These are phyloP conservation scores for Acanthosepion lycidas DNA, from an alignment of 2,888 invertebrate species.

Conservation along the genomic window DNA sequence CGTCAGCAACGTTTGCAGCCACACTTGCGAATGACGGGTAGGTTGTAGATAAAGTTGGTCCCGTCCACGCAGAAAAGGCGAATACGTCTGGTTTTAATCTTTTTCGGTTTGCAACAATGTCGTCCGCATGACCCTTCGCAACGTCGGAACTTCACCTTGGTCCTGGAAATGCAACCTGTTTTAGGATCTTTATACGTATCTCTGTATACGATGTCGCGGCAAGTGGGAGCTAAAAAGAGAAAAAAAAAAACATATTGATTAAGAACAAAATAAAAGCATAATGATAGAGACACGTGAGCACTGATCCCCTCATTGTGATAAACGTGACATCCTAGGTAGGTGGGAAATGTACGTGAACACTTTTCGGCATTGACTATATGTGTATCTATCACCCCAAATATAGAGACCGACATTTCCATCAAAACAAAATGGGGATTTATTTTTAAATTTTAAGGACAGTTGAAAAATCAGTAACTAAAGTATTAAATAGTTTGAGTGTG, in stretches of 20 bases:
- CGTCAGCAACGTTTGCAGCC: conserved; percentile 81
- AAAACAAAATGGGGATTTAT: too few relatives aligned
- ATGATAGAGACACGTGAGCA: neutral
- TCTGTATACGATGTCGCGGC: conserved; percentile 90
- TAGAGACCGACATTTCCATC: too few relatives aligned
- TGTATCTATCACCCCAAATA: neutral
- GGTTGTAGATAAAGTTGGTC: conserved; percentile 93
- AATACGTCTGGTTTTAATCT: conserved; percentile 94
- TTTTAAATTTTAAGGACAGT: too few relatives aligned
- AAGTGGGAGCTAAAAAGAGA: conserved; percentile 81
- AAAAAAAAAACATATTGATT: conserved; percentile 38
- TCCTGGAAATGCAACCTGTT: conserved; percentile 91
- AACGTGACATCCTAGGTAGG: too few relatives aligned
- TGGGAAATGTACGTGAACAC: too few relatives aligned
- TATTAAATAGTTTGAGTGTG: too few relatives aligned
- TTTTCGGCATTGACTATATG: neutral
- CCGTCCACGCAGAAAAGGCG: conserved; percentile 92
- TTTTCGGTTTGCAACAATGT: conserved; percentile 89
- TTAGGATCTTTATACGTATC: conserved; percentile 88
- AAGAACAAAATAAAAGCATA: neutral
- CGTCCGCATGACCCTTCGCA: conserved; percentile 84
- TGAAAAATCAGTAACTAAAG: too few relatives aligned
- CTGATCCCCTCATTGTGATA: too few relatives aligned
- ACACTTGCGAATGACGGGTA: conserved; percentile 97
- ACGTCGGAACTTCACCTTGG: conserved; percentile 91